Evolutionary conservation across 2,113 vertebrate genomes (phyloP).

Genomic region (Malurus elegans): DNA sequence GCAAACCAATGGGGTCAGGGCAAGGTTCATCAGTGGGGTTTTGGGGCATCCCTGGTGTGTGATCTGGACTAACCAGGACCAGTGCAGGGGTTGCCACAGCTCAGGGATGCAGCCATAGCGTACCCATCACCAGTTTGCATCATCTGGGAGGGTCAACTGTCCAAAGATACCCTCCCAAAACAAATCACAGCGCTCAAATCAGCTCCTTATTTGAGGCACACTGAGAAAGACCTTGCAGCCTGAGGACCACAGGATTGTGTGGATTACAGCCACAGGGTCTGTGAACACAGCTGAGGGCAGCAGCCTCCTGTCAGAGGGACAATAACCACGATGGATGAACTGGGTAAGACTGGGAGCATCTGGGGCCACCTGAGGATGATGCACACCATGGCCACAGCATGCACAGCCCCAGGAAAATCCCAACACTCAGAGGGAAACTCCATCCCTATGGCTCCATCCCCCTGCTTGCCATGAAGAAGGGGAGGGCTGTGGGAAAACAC

Average conservation of each 20-base stretch:
- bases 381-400: background rate
- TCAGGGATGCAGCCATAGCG: background rate
- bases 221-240: background rate
- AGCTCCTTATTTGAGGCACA: background rate
- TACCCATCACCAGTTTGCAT: background rate
- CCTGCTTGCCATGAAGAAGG: accelerated
- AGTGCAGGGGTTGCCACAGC: background rate
- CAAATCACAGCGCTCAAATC: background rate
- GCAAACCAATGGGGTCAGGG: background rate
- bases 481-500: background rate
- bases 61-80: background rate
- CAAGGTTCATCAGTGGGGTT: background rate
- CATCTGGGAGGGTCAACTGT: background rate
- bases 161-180: background rate
- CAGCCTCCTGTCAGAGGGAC: background rate
- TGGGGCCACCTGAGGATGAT: accelerated
- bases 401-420: background rate
- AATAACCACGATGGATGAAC: accelerated
- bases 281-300: background rate
- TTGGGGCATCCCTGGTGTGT: background rate
- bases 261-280: background rate
- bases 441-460: accelerated
- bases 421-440: background rate
- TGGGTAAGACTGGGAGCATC: background rate
- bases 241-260: background rate